phyloP scores from a whole-genome alignment of 2,797 vertebrate genomes.

The Manis crassicaudata region DNA sequence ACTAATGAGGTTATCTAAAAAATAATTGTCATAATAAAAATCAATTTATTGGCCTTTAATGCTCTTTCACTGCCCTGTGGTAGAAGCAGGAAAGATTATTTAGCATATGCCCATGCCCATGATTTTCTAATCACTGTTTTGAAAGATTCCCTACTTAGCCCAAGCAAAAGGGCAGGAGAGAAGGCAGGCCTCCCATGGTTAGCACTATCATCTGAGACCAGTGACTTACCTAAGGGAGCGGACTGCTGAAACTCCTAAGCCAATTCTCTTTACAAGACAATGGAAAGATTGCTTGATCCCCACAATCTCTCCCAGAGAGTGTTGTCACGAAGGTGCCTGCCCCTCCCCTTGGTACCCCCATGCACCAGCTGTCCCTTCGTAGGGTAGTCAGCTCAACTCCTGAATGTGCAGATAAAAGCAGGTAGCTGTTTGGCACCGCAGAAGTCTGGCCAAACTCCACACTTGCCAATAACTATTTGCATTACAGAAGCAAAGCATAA shows the following conservation, averaged over 20 bases:
- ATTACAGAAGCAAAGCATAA: constrained; percentile 39
- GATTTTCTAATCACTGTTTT: background rate
- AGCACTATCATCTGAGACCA: background rate
- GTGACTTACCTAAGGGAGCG: background rate
- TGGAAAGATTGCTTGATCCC: background rate
- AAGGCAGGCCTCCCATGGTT: background rate
- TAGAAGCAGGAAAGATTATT: background rate
- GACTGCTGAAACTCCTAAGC: background rate
- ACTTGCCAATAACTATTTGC: constrained; percentile 68
- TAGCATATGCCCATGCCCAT: background rate
- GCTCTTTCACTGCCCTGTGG: background rate
- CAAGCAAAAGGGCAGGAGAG: background rate
- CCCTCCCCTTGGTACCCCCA: background rate
- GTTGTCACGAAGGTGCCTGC: background rate
- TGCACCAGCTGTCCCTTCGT: background rate
- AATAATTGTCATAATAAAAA: background rate
- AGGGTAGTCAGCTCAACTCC: background rate
- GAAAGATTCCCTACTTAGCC: background rate
- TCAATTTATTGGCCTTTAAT: background rate
- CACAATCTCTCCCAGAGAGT: background rate
- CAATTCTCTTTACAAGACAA: background rate
- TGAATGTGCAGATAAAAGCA: background rate
- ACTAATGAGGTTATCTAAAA: background rate
- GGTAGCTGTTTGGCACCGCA: constrained; percentile 18
- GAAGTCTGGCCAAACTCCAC: constrained; percentile 21